These are phyloP conservation scores for Leptinotarsa undecemlineata DNA, from an alignment of 1,140 invertebrate species.

Conservation along the genomic window DNA sequence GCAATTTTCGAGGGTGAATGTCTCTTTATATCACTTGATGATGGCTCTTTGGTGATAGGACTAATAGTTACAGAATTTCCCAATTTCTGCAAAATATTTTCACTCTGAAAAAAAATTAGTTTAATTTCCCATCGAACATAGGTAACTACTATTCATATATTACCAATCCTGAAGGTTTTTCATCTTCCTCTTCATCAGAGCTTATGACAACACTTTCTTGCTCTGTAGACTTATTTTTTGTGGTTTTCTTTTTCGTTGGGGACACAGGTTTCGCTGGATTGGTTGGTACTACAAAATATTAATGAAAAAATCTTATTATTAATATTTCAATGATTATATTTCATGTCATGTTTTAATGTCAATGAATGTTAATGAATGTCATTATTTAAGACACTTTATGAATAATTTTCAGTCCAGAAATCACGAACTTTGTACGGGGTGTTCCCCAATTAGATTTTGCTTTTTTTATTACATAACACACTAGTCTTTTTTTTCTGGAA, in stretches of 20 bases:
- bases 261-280: not conserved
- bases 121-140: not conserved
- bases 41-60: slow-evolving; percentile 49
- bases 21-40: slow-evolving; percentile 46
- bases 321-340: not conserved
- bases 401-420: too few species aligned
- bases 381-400: too few species aligned
- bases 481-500: too few species aligned
- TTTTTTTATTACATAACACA: too few species aligned
- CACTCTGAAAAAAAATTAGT: slow-evolving; percentile 26
- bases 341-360: too few species aligned
- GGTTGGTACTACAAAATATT: not conserved
- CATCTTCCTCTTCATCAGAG: slow-evolving; percentile 62
- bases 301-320: not conserved
- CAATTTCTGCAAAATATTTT: slow-evolving; percentile 41
- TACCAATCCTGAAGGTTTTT: slow-evolving; percentile 38
- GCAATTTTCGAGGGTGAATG: slow-evolving; percentile 12
- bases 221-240: slow-evolving; percentile 55
- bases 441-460: too few species aligned
- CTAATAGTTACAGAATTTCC: slow-evolving; percentile 44
- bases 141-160: not conserved
- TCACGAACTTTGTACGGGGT: too few species aligned
- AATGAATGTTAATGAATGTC: too few species aligned
- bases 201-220: slow-evolving; percentile 69
- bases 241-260: slow-evolving; percentile 35